Conservation (phyloP, 2,113 vertebrate genomes). For the Sceloporus undulatus region DNA sequence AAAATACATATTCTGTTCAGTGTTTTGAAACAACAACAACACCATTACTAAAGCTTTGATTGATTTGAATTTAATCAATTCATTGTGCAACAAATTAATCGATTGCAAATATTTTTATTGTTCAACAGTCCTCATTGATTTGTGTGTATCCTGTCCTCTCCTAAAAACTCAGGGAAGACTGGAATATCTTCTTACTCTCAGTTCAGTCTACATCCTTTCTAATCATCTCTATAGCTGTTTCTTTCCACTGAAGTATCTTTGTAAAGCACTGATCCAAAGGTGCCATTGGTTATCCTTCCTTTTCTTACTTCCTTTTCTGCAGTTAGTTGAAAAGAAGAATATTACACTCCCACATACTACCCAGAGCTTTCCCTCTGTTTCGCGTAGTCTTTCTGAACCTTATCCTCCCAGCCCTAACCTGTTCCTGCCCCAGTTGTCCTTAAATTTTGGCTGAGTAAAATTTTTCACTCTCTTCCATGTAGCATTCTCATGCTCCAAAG, state of each 20-base stretch:
- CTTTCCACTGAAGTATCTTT: background rate
- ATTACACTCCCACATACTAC: background rate
- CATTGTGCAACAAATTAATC: background rate
- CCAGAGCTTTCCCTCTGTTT: background rate
- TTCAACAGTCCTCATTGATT: no score
- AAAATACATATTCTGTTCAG: background rate
- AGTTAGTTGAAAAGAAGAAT: background rate
- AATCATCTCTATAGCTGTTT: background rate
- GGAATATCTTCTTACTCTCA: background rate
- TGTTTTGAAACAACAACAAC: background rate
- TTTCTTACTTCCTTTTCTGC: background rate
- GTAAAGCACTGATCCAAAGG: background rate
- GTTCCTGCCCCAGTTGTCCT: background rate
- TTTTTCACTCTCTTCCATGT: background rate
- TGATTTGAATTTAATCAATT: background rate
- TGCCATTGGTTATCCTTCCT: background rate
- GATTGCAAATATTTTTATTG: background rate
- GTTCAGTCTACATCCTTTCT: background rate
- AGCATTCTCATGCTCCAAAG: background rate
- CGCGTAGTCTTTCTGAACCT: background rate
- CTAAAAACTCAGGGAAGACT: background rate
- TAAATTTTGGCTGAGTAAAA: background rate
- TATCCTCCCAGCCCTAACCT: background rate
- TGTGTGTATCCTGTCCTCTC: background rate
- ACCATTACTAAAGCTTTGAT: background rate